Percentiles rank a stretch among this genome's conserved stretches.
Evolutionary conservation across 2,888 invertebrate species (phyloP).

Genomic region (Drosophila mercatorum): DNA sequence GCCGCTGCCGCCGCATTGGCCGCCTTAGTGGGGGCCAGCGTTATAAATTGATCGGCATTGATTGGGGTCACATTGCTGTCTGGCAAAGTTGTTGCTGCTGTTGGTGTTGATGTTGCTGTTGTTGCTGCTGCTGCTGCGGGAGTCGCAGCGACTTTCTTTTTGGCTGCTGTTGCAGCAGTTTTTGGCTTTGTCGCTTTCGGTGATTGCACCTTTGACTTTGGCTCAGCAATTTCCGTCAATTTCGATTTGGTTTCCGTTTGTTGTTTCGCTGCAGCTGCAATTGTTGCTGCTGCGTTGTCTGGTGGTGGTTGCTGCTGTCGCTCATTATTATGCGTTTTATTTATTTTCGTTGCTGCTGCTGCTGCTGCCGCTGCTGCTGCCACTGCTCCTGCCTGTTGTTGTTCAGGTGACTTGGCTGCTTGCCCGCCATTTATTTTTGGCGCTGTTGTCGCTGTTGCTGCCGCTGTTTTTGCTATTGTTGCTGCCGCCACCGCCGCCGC

Average conservation of each 20-base stretch:
- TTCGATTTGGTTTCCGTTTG: conserved; percentile 72
- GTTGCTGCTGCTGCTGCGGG: conserved; percentile 45
- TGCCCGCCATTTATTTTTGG: conserved; percentile 84
- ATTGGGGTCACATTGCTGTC: conserved; percentile 80
- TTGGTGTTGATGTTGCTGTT: conserved; percentile 44
- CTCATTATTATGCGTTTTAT: conserved; percentile 68
- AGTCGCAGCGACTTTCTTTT: conserved; percentile 57
- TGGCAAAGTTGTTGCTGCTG: conserved; percentile 37
- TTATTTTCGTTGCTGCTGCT: conserved; percentile 60
- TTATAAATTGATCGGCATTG: conserved; percentile 82
- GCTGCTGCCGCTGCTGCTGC: conserved; percentile 58
- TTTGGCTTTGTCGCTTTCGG: conserved; percentile 68
- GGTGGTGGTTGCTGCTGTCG: conserved; percentile 53
- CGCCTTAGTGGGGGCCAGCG: conserved; percentile 75
- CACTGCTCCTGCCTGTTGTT: conserved; percentile 53
- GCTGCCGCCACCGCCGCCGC: conserved; percentile 14
- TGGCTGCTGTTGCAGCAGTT: conserved; percentile 53
- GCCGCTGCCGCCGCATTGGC: conserved; percentile 49
- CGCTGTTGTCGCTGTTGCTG: conserved; percentile 64
- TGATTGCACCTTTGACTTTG: conserved; percentile 78
- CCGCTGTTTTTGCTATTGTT: conserved; percentile 38
- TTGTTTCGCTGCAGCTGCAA: conserved; percentile 46
- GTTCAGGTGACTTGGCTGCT: conserved; percentile 84
- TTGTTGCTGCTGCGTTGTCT: conserved; percentile 35
- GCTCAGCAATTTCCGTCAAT: conserved; percentile 68